Conservation (phyloP, 2,888 invertebrate genomes). For the Meteorus cinctellus region DNA sequence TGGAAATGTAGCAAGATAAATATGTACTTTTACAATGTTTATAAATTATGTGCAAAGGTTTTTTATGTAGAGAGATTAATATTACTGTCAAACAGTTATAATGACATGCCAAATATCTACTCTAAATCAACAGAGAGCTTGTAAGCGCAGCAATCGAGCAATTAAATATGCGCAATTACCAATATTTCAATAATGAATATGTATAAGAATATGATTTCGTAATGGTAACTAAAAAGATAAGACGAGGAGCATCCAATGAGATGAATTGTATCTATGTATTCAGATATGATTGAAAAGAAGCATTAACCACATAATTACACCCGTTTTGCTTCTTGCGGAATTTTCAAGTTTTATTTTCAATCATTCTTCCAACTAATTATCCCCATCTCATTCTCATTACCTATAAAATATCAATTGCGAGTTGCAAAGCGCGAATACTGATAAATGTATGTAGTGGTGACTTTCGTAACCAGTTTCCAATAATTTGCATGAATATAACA, state of each 20-base stretch:
- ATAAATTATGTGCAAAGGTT: background rate
- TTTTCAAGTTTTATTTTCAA: background rate
- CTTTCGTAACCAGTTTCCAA: background rate
- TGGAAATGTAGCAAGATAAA: background rate
- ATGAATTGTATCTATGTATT: background rate
- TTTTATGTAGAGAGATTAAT: background rate
- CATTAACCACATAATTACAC: background rate
- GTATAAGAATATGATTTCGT: background rate
- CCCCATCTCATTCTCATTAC: background rate
- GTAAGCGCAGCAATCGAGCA: background rate
- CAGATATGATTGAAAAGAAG: background rate
- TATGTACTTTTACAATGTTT: background rate
- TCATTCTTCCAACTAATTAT: background rate
- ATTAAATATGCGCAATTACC: background rate
- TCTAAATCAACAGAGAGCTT: background rate
- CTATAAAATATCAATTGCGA: background rate
- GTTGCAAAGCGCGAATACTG: conserved; percentile 15
- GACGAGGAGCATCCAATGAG: background rate
- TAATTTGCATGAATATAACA: background rate
- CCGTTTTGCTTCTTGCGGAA: background rate
- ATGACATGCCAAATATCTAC: background rate
- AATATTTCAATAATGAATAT: conserved; percentile 1
- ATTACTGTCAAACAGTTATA: background rate
- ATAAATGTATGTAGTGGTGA: background rate
- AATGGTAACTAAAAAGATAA: background rate